These are phyloP conservation scores for Rhamphomyia laevipes DNA, from an alignment of 2,888 invertebrate species.

Conservation along the genomic window DNA sequence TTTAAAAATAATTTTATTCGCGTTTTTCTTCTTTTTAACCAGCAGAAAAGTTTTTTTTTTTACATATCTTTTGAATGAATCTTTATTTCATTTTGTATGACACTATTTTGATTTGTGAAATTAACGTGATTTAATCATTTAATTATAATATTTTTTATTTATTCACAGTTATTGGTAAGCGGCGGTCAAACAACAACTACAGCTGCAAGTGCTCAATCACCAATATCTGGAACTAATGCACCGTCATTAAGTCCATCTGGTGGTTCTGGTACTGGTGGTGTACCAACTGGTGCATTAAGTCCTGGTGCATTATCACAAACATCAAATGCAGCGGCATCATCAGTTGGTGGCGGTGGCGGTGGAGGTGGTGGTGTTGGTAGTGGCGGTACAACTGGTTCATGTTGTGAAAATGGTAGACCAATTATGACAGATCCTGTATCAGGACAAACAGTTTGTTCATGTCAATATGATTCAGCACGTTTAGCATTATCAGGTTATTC, in stretches of 20 bases:
- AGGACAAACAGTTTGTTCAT: constrained; percentile 87
- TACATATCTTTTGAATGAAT: too few species aligned
- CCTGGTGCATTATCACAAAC: constrained; percentile 37
- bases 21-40: too few species aligned
- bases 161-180: constrained; percentile 18
- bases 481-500: constrained; percentile 74
- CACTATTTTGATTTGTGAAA: neutral
- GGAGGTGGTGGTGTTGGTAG: constrained; percentile 14
- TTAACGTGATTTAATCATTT: neutral
- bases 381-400: constrained; percentile 38
- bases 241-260: constrained; percentile 60
- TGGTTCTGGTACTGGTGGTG: constrained; percentile 33
- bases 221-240: constrained; percentile 63
- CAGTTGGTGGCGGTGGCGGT: constrained; percentile 20
- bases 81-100: neutral
- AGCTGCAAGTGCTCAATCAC: constrained; percentile 63
- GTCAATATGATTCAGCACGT: constrained; percentile 83
- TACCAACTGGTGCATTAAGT: constrained; percentile 30
- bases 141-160: constrained; percentile 5
- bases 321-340: constrained; percentile 27
- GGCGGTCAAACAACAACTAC: constrained; percentile 50
- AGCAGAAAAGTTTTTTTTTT: too few species aligned
- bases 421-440: constrained; percentile 88
- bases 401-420: constrained; percentile 85
- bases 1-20: too few species aligned